phyloP scores from a whole-genome alignment of 2,113 vertebrate species.

The Gopherus evgoodei region DNA sequence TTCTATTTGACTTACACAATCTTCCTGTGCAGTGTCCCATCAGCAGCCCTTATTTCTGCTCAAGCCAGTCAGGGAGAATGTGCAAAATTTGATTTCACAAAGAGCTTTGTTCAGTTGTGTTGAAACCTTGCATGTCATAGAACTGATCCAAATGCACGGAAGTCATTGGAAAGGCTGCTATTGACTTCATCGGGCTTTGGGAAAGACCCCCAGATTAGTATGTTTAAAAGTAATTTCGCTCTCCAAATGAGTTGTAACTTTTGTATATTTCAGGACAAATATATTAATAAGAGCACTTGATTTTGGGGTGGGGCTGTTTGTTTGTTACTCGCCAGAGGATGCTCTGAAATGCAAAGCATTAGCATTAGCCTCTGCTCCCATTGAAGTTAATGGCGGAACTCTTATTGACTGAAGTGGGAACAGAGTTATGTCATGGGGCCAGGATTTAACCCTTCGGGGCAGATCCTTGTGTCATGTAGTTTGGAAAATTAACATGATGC shows the following conservation, averaged over 20 bases:
- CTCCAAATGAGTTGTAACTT: too few relatives aligned
- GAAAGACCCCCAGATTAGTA: not conserved
- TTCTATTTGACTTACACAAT: not conserved
- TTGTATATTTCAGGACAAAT: not conserved
- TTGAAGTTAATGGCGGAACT: not conserved
- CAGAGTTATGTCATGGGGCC: not conserved
- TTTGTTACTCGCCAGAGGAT: not conserved
- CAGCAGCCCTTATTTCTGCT: not conserved
- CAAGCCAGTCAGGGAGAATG: not conserved
- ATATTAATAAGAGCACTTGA: not conserved
- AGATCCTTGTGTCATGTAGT: not conserved
- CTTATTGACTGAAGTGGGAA: not conserved
- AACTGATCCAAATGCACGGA: not conserved
- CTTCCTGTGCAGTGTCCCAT: not conserved
- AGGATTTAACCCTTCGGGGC: not conserved
- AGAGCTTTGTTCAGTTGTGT: not conserved
- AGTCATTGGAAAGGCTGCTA: not conserved
- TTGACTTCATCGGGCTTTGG: not conserved
- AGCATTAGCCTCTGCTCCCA: not conserved
- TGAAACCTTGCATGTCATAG: not conserved
- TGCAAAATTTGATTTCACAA: not conserved
- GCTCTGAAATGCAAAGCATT: not conserved
- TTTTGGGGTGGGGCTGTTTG: not conserved
- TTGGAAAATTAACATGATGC: accelerated
- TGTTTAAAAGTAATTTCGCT: not conserved